Evolutionary conservation across 2,797 vertebrate genomes (phyloP), one percentile per base, ranked within the genome.

Genomic region (Crenichthys baileyi): DNA sequence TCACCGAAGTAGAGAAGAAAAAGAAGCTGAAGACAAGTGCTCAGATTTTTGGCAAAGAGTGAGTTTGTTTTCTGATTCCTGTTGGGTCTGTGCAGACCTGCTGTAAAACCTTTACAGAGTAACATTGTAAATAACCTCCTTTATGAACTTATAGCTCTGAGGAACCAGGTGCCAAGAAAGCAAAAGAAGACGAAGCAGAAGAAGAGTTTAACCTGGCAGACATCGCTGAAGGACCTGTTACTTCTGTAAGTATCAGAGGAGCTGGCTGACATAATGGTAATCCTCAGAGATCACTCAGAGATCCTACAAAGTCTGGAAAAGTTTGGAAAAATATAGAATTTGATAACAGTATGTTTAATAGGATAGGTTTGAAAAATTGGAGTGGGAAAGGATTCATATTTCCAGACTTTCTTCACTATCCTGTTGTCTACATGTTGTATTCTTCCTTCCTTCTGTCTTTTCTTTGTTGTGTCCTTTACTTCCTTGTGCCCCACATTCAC

Each of bases 31-130:
- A 95, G 88, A 98, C 97, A 29, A 97, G 96, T 18, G 97, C 97
- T 86, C 95, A 97, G 83, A 91, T 99, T 83, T 99, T 99, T 93
- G 96, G 96, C 87, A 96, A 96, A 86, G 95, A 93, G 98, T 99
- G 93, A 92, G 97, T 95, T 83, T 81, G 24, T 16, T 48, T 80
- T 73, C 0, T 46, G 18, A 55, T 2, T 55, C 2, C 4, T 60
- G 48, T 7, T 26, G 11, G 44, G 18, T 78, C 8, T 76, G 46
- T 81, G 12, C 75, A 73, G 1, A 11, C 58, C 20, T 16, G 2
- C 44, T 46, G 67, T 70, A 46, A 82, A 67, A 15, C 7, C 29
- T 71, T 75, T 73, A 15, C 5, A 72, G 68, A 48, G 44, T 31
- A 11, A 48, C 46, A 18, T 71, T 55, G 3, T 56, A 67, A 76